These are phyloP conservation scores for Keiferia lycopersicella DNA, from an alignment of 2,888 invertebrate genomes.

Conservation along the genomic window DNA sequence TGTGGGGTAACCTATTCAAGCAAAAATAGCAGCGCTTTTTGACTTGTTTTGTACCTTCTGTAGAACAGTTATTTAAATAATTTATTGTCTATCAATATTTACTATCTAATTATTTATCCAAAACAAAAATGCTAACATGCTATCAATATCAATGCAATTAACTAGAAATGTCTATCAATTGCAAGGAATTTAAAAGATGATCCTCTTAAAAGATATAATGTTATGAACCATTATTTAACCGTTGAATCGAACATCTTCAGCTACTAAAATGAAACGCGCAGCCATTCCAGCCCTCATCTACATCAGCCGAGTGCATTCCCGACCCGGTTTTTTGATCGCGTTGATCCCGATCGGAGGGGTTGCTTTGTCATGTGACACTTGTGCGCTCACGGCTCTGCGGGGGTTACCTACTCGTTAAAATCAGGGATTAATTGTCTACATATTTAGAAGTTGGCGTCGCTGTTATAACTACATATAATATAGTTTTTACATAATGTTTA, in stretches of 20 bases:
- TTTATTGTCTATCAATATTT: background rate
- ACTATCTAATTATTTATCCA: background rate
- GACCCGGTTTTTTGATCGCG: constrained; percentile 70
- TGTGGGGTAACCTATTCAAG: background rate
- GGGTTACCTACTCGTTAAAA: constrained; percentile 72
- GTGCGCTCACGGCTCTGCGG: constrained; percentile 66
- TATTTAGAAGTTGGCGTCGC: constrained; percentile 48
- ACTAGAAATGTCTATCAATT: background rate
- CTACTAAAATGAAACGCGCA: background rate
- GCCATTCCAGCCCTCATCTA: background rate
- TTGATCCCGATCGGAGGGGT: constrained; percentile 71
- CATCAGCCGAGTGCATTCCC: constrained; percentile 62
- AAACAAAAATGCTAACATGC: too few relatives aligned
- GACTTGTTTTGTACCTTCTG: background rate
- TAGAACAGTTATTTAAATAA: background rate
- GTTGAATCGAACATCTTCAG: constrained; percentile 5
- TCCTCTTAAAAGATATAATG: background rate
- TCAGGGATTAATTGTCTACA: constrained; percentile 66
- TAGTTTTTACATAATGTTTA: background rate
- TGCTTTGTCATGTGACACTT: constrained; percentile 78
- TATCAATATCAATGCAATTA: background rate
- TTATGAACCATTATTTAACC: background rate
- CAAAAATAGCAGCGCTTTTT: constrained; percentile 26
- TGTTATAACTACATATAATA: constrained; percentile 1
- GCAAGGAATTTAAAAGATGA: background rate